These are phyloP conservation scores for Zaprionus tsacasi DNA, from an alignment of 1,140 invertebrate genomes.

Conservation along the genomic window DNA sequence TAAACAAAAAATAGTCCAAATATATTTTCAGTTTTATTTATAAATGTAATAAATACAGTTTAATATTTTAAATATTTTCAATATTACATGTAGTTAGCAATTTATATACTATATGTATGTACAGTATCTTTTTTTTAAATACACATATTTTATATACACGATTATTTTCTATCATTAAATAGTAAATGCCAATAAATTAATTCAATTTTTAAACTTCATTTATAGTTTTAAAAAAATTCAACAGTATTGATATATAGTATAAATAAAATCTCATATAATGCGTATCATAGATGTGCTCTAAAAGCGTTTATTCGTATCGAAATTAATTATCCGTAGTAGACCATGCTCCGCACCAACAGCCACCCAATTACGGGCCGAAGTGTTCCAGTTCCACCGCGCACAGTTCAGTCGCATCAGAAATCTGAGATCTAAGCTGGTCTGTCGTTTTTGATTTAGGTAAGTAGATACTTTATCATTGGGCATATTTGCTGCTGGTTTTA, in stretches of 20 bases:
- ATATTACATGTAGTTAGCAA: conserved; percentile 25
- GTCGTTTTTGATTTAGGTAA: conserved; percentile 43
- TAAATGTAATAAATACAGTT: conserved; percentile 38
- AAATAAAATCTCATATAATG: conserved; percentile 27
- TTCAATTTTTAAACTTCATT: conserved; percentile 12
- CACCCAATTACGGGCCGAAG: conserved; percentile 41
- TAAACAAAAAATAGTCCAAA: neutral
- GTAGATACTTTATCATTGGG: neutral
- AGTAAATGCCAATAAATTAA: conserved; percentile 32
- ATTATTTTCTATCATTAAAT: conserved; percentile 11
- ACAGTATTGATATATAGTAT: neutral
- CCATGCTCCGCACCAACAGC: conserved; percentile 75
- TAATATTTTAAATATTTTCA: conserved; percentile 17
- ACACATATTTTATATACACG: conserved; percentile 24
- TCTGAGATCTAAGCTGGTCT: conserved; percentile 29
- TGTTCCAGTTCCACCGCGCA: conserved; percentile 67
- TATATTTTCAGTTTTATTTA: conserved; percentile 25
- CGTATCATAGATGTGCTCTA: conserved; percentile 2
- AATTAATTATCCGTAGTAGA: conserved; percentile 65
- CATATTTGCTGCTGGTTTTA: conserved; percentile 44
- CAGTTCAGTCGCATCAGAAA: conserved; percentile 52
- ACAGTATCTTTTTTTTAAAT: conserved; percentile 6
- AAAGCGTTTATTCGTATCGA: conserved; percentile 43
- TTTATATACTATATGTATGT: conserved; percentile 24
- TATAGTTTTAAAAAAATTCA: conserved; percentile 16